Evolutionary conservation across 1,140 invertebrate genomes (phyloP).

Genomic region (Orius laevigatus): DNA sequence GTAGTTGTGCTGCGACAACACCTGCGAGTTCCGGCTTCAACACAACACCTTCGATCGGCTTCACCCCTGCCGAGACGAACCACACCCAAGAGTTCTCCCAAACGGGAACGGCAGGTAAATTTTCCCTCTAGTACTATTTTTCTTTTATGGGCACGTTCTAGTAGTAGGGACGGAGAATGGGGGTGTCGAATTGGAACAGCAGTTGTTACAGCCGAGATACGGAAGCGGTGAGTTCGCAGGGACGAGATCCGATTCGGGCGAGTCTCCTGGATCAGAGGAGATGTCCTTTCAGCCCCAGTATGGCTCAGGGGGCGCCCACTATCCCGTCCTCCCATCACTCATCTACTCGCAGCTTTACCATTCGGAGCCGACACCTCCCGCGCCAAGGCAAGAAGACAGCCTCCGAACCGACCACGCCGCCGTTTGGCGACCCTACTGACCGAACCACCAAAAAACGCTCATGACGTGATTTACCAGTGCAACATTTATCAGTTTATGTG

Average conservation of each 20-base stretch:
- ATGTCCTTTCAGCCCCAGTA: constrained; percentile 13
- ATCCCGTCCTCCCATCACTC: constrained; percentile 37
- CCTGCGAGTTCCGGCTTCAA: constrained; percentile 40
- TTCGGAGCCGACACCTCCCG: constrained; percentile 27
- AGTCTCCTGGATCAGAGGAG: constrained; percentile 10
- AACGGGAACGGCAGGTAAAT: constrained; percentile 16
- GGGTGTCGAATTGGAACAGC: constrained; percentile 43
- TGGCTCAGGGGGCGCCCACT: constrained; percentile 40
- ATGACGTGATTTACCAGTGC: constrained; percentile 4
- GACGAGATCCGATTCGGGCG: constrained; percentile 29
- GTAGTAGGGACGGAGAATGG: too few relatives aligned
- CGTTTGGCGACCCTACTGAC: constrained; percentile 23
- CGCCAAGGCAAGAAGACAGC: constrained; percentile 13
- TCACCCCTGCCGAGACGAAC: constrained; percentile 28
- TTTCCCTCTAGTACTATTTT: constrained; percentile 24
- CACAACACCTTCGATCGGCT: constrained; percentile 29
- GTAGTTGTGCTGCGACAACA: constrained; percentile 35
- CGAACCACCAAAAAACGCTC: background rate
- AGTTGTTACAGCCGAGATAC: constrained; percentile 32
- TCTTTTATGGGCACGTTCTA: too few relatives aligned
- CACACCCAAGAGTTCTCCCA: constrained; percentile 31
- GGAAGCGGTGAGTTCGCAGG: constrained; percentile 14
- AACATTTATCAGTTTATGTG: too few relatives aligned
- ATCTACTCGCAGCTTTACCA: constrained; percentile 69
- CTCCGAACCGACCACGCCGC: constrained; percentile 15